A percentile compares a stretch with the other conserved stretches of the same genome.
Conservation (phyloP, 2,797 vertebrate genomes). For the Sylvia borin region DNA sequence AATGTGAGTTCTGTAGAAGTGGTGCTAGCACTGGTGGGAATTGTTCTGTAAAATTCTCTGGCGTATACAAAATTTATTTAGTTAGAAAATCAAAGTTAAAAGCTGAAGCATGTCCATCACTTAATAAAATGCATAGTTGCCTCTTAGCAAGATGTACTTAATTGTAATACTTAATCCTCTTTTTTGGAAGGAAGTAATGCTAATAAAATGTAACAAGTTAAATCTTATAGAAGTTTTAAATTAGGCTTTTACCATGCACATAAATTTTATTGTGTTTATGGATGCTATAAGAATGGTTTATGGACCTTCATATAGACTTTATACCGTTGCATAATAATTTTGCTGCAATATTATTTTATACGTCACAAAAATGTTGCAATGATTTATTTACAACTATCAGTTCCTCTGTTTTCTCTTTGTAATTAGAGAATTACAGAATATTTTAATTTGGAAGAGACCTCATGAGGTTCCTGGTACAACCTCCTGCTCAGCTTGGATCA, state of each 20-base stretch:
- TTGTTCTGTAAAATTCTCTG: background rate
- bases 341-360: conserved; percentile 7
- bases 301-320: background rate
- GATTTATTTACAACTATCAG: background rate
- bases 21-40: background rate
- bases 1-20: background rate
- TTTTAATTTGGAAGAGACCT: background rate
- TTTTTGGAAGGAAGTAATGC: background rate
- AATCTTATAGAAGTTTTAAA: conserved; percentile 3
- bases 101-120: background rate
- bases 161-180: background rate
- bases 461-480: background rate
- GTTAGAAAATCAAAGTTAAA: conserved; percentile 11
- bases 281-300: background rate
- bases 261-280: background rate
- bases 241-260: background rate
- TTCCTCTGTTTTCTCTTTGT: background rate
- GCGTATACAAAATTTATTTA: background rate
- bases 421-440: background rate
- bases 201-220: conserved; percentile 11
- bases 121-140: conserved; percentile 3
- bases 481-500: background rate
- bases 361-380: background rate
- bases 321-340: background rate
- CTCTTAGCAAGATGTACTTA: conserved; percentile 13